Conservation (phyloP, 2,888 invertebrate genomes). For the Petrolisthes manimaculis region DNA sequence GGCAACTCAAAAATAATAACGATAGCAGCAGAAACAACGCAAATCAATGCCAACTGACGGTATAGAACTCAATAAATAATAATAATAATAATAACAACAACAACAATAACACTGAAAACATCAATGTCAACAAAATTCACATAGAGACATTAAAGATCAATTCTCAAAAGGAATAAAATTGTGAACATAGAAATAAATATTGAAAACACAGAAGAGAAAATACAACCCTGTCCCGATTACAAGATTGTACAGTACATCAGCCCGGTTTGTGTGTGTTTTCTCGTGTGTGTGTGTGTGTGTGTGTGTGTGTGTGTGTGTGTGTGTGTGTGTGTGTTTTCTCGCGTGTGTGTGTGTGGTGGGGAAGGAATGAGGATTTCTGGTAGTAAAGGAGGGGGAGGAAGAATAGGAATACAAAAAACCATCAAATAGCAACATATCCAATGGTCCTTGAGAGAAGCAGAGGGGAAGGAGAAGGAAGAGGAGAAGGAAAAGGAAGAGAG, state of each 20-base stretch:
- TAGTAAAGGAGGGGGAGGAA: background rate
- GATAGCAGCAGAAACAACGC: background rate
- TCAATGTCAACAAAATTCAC: background rate
- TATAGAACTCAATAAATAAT: background rate
- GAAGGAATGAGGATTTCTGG: background rate
- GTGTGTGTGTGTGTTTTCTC: too few relatives aligned
- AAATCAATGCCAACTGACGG: background rate
- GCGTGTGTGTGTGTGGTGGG: too few relatives aligned
- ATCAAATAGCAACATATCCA: background rate
- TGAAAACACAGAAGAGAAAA: background rate
- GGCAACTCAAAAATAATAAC: too few relatives aligned
- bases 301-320: background rate
- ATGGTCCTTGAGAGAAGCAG: background rate
- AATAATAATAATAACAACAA: slow-evolving; percentile 19
- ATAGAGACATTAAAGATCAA: background rate
- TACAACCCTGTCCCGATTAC: too few relatives aligned
- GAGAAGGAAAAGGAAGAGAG: background rate
- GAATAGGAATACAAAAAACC: background rate
- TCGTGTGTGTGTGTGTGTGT: too few relatives aligned
- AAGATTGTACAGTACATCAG: background rate
- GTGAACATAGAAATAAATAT: background rate
- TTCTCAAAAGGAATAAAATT: background rate
- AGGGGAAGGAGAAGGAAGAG: background rate
- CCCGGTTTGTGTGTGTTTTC: too few relatives aligned
- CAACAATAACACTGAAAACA: background rate